Evolutionary conservation across 2,113 vertebrate genomes (phyloP), one percentile per base, ranked within the genome.

Genomic region (Polypterus senegalus): DNA sequence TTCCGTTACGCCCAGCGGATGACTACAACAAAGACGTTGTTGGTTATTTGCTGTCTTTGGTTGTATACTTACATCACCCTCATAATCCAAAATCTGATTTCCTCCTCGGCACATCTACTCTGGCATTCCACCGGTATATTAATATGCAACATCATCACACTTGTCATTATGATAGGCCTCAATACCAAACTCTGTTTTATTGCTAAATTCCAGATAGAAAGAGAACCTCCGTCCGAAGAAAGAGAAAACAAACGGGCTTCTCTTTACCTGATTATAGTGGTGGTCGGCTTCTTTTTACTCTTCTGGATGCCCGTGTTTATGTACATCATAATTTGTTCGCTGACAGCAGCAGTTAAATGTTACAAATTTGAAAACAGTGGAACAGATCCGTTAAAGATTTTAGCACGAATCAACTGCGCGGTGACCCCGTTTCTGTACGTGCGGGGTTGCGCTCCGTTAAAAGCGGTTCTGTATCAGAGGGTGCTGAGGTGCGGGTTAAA

Each of bases 151-250:
- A 67, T 88, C 47, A 62, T 79, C 45, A 73, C 73, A 0, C 63
- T 85, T 46, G 58, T 78, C 5, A 83, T 88, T 47, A 87, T 86
- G 86, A 76, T 86, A 10, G 82, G 78, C 3, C 61, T 89, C 49
- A 87, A 87, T 54, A 62, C 86, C 4, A 73, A 58, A 46, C 65
- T 88, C 58, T 83, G 82, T 62, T 61, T 81, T 1, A 77, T 88
- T 9, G 83, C 86, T 11, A 82, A 63, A 64, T 83, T 75, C 60
- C 85, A 87, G 63, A 60, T 85, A 57, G 69, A 70, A 1, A 78
- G 71, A 58, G 78, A 84, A 58, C 76, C 72, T 0, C 68, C 72
- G 0, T 79, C 82, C 1, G 70, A 61, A 9, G 79, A 85, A 51
- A 70, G 76, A 4, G 83, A 89, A 3, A 72, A 3, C 66, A 87